Conservation (phyloP, 2,113 vertebrate species). For the Varanus komodoensis region DNA sequence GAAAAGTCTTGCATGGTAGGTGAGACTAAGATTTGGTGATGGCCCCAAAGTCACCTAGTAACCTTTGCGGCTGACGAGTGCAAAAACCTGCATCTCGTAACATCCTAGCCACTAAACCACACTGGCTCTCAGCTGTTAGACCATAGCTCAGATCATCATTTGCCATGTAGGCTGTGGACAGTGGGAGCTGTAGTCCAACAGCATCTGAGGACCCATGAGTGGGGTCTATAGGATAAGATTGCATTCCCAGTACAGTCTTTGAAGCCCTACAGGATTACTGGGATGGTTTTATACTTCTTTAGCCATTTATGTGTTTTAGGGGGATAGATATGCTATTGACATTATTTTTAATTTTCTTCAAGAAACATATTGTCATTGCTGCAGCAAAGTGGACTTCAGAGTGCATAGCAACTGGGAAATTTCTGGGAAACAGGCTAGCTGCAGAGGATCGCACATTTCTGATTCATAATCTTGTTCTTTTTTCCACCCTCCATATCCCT, state of each 20-base stretch:
- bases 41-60: too few species aligned
- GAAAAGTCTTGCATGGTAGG: too few species aligned
- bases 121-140: too few species aligned
- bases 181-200: too few species aligned
- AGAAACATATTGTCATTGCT: too few species aligned
- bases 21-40: too few species aligned
- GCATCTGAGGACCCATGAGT: too few species aligned
- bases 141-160: too few species aligned
- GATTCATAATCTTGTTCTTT: constrained; percentile 27
- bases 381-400: background rate
- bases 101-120: too few species aligned
- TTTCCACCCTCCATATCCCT: constrained; percentile 27
- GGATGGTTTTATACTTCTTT: background rate
- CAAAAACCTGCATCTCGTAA: too few species aligned
- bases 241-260: background rate
- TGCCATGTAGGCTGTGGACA: too few species aligned
- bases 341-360: background rate
- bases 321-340: background rate
- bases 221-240: background rate
- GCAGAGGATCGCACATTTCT: background rate
- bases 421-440: background rate
- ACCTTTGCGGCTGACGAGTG: too few species aligned
- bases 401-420: background rate
- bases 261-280: background rate
- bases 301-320: background rate